Evolutionary conservation across 1,140 invertebrate species (phyloP), one percentile per base, ranked within the genome.

Genomic region (Parasteatoda tepidariorum): DNA sequence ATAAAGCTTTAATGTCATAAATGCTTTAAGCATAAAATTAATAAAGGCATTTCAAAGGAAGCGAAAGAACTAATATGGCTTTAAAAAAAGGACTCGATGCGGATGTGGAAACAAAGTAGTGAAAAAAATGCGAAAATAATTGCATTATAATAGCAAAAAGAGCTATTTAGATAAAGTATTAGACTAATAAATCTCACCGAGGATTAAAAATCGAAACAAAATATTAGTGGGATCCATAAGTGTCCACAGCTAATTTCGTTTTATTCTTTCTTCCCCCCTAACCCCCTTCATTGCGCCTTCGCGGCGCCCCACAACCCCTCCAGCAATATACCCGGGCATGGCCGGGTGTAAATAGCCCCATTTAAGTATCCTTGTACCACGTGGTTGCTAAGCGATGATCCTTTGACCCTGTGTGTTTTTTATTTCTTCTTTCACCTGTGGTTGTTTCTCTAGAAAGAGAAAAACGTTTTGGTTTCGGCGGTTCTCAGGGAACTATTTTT

Each of bases 311-410:
- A 18, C 62, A 66, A 18, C 34, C 57, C 34, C 75, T 41, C 59
- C 15, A n/a, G 57, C 24, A 18, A 9, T 18, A 9, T 48, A 48
- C 68, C 48, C 26, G 38, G 68, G 68, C 4, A 57, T 57, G 22
- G 55, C 71, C 75, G 62, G 75, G 75, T 79, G 75, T 68, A 67
- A 79, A 79, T 79, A 79, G 62, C 54, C 48, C 76, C 76, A 79
- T 66, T 78, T 78, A 78, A 66, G 74, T 61, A 66, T 68, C 76
- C 48, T 34, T 26, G 38, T 48, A 76, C 59, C 74, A 76, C 74
- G 62, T 79, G 76, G 38, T 68, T 64, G 64, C n/a, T 64, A 64
- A 64, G 61, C 61, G 61, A 1, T n/a, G 61, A 64, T 30, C 61
- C 61, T 1, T 2, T n/a, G 28, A 28, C 71, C 71, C 57, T 18